Percentiles rank a stretch among this genome's conserved stretches.
Conservation (phyloP, 2,797 vertebrate species). For the Phataginus tetradactyla region DNA sequence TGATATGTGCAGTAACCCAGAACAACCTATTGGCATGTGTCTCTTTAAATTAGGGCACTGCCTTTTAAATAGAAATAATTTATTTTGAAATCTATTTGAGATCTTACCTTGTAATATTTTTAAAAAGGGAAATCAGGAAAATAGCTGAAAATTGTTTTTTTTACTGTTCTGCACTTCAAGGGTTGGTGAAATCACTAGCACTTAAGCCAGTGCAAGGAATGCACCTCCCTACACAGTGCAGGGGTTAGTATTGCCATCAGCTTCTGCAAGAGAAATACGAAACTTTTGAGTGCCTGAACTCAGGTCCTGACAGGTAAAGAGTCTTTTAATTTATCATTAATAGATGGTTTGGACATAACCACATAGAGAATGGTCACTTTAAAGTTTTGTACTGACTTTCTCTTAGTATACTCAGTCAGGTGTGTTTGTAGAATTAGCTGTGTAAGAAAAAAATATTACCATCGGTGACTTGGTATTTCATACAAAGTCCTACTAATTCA, state of each 20-base stretch:
- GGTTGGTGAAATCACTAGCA: slow-evolving; percentile 77
- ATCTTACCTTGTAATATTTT: slow-evolving; percentile 50
- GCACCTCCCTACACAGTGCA: slow-evolving; percentile 70
- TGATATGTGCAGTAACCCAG: slow-evolving; percentile 40
- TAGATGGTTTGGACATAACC: slow-evolving; percentile 55
- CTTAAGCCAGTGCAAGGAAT: slow-evolving; percentile 74
- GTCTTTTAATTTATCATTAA: slow-evolving; percentile 68
- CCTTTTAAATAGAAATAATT: slow-evolving; percentile 56
- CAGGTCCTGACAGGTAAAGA: slow-evolving; percentile 72
- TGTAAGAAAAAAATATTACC: slow-evolving; percentile 6
- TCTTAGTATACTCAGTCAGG: slow-evolving; percentile 2
- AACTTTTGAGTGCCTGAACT: slow-evolving; percentile 71
- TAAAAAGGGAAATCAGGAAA: slow-evolving; percentile 63
- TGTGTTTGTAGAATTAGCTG: slow-evolving; percentile 44
- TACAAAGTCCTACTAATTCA: not conserved
- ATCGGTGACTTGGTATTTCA: not conserved
- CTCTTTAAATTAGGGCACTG: slow-evolving; percentile 55
- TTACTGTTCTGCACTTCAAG: slow-evolving; percentile 76
- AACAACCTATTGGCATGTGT: slow-evolving; percentile 45
- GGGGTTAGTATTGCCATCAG: slow-evolving; percentile 67
- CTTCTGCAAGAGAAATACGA: slow-evolving; percentile 67
- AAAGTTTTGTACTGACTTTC: slow-evolving; percentile 53
- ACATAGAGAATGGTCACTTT: slow-evolving; percentile 31
- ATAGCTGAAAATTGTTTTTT: slow-evolving; percentile 75
- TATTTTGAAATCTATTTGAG: slow-evolving; percentile 56